Evolutionary conservation across 2,888 invertebrate species (phyloP).

Genomic region (Theodoxus fluviatilis): DNA sequence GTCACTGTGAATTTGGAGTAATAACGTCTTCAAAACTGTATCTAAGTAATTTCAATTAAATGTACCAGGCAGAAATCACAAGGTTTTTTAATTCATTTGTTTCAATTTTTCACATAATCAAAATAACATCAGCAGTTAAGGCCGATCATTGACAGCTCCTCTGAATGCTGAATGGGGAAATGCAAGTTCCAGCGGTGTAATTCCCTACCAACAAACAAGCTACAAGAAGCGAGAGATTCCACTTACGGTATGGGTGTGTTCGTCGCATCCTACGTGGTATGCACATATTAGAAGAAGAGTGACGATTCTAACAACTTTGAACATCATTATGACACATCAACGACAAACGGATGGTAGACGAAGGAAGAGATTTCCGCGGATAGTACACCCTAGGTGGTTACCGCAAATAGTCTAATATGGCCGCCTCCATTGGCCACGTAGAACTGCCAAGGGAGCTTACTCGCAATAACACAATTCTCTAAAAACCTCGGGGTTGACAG

Average conservation of each 20-base stretch:
- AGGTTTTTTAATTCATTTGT: too few species aligned
- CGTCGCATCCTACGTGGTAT: constrained; percentile 70
- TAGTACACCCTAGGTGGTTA: constrained; percentile 23
- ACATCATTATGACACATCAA: constrained; percentile 34
- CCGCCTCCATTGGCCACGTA: constrained; percentile 61
- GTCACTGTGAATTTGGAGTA: too few species aligned
- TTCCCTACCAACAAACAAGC: not conserved
- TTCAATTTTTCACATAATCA: constrained; percentile 4
- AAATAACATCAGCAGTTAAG: constrained; percentile 27
- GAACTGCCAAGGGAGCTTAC: constrained; percentile 35
- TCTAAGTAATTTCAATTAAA: too few species aligned
- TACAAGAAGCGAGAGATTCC: constrained; percentile 13
- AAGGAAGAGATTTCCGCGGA: constrained; percentile 26
- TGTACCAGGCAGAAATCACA: too few species aligned
- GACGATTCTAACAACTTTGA: constrained; percentile 31
- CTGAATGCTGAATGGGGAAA: not conserved
- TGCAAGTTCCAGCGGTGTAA: not conserved
- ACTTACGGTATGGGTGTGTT: constrained; percentile 82
- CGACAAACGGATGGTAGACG: not conserved
- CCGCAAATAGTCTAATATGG: constrained; percentile 41
- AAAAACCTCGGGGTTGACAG: too few species aligned
- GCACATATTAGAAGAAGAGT: constrained; percentile 34
- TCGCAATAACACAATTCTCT: constrained; percentile 17
- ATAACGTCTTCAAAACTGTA: too few species aligned
- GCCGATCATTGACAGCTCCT: not conserved